Conservation (phyloP, 2,113 vertebrate species). For the Gobiocypris rarus region DNA sequence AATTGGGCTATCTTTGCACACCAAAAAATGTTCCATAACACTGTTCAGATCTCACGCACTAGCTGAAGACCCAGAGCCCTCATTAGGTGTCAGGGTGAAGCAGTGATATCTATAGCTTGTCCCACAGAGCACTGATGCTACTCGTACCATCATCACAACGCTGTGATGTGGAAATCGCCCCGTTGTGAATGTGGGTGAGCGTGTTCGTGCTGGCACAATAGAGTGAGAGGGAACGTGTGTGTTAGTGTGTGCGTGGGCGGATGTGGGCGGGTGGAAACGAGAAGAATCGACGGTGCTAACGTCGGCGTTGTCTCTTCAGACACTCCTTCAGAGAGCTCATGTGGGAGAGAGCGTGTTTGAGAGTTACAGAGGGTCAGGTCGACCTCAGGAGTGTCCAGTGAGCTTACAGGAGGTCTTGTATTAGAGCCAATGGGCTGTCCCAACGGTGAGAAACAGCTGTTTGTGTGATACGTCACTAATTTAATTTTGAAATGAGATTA, state of each 20-base stretch:
- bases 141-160: neutral
- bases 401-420: neutral
- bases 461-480: neutral
- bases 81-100: constrained; percentile 12
- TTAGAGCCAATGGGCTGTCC: neutral
- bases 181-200: constrained; percentile 31
- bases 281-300: constrained; percentile 31
- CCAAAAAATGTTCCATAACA: neutral
- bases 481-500: neutral
- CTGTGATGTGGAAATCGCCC: constrained; percentile 34
- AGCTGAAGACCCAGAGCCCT: constrained; percentile 13
- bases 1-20: neutral
- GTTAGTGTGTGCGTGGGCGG: constrained; percentile 22
- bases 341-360: constrained; percentile 16
- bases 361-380: constrained; percentile 12
- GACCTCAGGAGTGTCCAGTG: neutral
- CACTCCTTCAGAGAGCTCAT: constrained; percentile 44
- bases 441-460: neutral
- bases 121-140: neutral
- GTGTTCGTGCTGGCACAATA: constrained; percentile 10
- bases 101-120: constrained; percentile 12
- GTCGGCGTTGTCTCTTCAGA: constrained; percentile 49
- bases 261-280: constrained; percentile 29
- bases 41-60: neutral
- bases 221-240: constrained; percentile 15